Percentiles rank a stretch among this genome's conserved stretches.
Evolutionary conservation across 2,888 invertebrate genomes (phyloP).

Genomic region (Griposia aprilina): DNA sequence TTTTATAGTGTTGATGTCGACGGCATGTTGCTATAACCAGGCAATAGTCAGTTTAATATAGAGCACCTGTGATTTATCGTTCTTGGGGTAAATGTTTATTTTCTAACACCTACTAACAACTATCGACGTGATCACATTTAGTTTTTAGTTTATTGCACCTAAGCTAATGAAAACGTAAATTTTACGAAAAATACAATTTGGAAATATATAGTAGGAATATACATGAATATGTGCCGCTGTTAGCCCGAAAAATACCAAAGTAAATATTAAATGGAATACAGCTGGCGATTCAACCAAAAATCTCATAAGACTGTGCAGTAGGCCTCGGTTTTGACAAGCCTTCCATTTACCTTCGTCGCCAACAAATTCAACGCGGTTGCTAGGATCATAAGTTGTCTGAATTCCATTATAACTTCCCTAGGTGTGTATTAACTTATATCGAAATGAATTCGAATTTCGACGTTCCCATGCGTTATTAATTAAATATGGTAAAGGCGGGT

Average conservation of each 20-base stretch:
- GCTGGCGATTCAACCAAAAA: slow-evolving; percentile 25
- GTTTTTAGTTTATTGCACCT: neutral
- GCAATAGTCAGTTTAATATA: neutral
- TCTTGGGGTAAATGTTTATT: neutral
- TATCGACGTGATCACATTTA: neutral
- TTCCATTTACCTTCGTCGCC: slow-evolving; percentile 59
- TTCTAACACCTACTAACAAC: neutral
- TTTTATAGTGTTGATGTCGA: neutral
- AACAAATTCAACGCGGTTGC: slow-evolving; percentile 50
- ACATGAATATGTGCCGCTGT: neutral
- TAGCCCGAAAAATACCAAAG: neutral
- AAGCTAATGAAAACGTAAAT: neutral
- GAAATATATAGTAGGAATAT: neutral
- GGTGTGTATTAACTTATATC: slow-evolving; percentile 60
- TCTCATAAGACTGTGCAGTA: slow-evolving; percentile 49
- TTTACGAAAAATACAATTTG: neutral
- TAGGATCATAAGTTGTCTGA: slow-evolving; percentile 58
- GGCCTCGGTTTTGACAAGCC: slow-evolving; percentile 49
- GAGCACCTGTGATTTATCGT: neutral
- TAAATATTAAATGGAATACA: slow-evolving; percentile 10
- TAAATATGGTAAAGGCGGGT: slow-evolving; percentile 76
- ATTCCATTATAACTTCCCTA: slow-evolving; percentile 63
- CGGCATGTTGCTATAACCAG: neutral
- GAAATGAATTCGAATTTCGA: slow-evolving; percentile 72
- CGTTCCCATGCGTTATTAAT: slow-evolving; percentile 69